Evolutionary conservation across 2,888 invertebrate genomes (phyloP), one percentile per base, ranked within the genome.

Genomic region (Strigamia maritima): DNA sequence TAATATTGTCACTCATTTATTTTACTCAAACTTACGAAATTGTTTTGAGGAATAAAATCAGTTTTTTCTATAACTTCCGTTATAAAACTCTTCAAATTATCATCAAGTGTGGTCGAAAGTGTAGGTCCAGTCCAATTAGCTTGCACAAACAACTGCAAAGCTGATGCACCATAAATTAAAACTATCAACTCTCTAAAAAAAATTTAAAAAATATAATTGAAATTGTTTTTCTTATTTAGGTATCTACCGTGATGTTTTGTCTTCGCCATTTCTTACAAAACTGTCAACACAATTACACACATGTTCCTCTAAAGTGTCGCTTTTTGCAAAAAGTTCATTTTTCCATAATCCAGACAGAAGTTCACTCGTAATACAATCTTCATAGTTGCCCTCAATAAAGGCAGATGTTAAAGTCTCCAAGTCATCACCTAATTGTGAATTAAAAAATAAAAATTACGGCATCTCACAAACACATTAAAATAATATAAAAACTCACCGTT

Each of bases 51-150:
- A 44, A 44, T 14, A 16, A 44, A 44, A 44, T 16, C 2, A 16
- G 1, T 3, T 44, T 44, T 44, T 16, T n/a, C 44, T 14, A 24
- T 60, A 60, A 60, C 19, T n/a, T 60, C 60, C 19, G 19, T 28
- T 7, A 70, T 28, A 28, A 70, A 26, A 28, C 16, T 70, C 26
- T 26, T 35, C 4, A 75, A 31, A 75, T 24, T 35, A 75, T 38
- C 16, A 19, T 0, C 14, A 75, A 10, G 8, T 40, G 22, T 14
- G 22, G 26, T 12, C 2, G 74, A 77, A 44, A 44, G 31, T 6
- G 88, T 86, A 3, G 94, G 93, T 0, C 95, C 93, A 77, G 92
- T 91, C 90, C 94, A 95, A 86, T 96, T 96, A 78, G 89, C 89
- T 85, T 94, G 92, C 79, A 93, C 89, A 86, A 95, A 96, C 31